These are phyloP conservation scores for Gobio occitaniae DNA, from an alignment of 2,797 vertebrate genomes.

Conservation along the genomic window DNA sequence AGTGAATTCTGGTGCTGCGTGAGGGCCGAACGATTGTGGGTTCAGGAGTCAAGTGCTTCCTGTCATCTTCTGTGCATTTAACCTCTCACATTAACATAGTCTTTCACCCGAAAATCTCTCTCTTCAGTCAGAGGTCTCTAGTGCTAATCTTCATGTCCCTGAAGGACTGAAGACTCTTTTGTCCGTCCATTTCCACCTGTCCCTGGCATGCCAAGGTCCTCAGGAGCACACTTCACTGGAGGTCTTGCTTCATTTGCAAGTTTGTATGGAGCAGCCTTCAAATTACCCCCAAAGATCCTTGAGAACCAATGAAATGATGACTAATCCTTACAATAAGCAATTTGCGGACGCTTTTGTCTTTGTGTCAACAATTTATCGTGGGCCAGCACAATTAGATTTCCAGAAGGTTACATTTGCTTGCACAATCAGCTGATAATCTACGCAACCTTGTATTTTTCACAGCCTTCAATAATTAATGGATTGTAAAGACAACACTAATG, in stretches of 20 bases:
- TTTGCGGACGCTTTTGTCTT: slow-evolving; percentile 2
- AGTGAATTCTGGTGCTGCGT: slow-evolving; percentile 64
- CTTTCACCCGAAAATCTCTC: slow-evolving; percentile 46
- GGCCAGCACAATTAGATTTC: slow-evolving; percentile 10
- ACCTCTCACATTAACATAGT: slow-evolving; percentile 64
- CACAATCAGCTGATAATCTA: slow-evolving; percentile 14
- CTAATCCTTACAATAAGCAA: slow-evolving; percentile 26
- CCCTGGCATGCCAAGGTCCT: slow-evolving; percentile 24
- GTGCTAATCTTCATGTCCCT: slow-evolving; percentile 48
- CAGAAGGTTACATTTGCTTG: slow-evolving; percentile 26
- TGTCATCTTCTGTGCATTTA: slow-evolving; percentile 80
- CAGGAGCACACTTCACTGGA: slow-evolving; percentile 10
- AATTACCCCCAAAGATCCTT: not conserved
- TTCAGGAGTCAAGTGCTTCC: slow-evolving; percentile 83
- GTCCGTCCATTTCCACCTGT: slow-evolving; percentile 50
- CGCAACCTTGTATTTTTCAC: not conserved
- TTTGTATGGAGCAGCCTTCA: not conserved
- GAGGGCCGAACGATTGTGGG: slow-evolving; percentile 70
- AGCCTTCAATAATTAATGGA: slow-evolving; percentile 35
- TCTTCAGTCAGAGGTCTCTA: slow-evolving; percentile 14
- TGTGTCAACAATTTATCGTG: slow-evolving; percentile 3
- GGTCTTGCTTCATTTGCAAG: not conserved
- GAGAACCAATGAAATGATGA: slow-evolving; percentile 4
- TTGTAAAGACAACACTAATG: slow-evolving; percentile 29
- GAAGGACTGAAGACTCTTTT: slow-evolving; percentile 29